Conservation (phyloP, 2,888 invertebrate species). For the Cistogaster globosa region DNA sequence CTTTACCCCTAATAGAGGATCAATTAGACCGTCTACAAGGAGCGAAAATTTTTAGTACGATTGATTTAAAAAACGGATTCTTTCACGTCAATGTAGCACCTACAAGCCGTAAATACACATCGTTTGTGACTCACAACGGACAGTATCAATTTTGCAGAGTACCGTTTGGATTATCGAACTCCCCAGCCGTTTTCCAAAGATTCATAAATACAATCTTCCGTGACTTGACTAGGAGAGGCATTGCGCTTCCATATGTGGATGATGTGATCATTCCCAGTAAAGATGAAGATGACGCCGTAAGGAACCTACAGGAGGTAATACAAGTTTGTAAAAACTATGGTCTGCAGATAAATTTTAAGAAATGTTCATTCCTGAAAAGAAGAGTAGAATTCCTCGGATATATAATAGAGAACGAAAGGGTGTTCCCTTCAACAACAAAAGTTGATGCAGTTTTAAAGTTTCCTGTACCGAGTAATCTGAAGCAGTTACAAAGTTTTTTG, state of each 20-base stretch:
- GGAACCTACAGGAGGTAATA: constrained; percentile 40
- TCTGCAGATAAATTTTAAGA: constrained; percentile 54
- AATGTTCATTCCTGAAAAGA: constrained; percentile 58
- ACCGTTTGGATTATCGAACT: constrained; percentile 47
- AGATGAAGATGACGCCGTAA: constrained; percentile 53
- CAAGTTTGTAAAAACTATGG: constrained; percentile 39
- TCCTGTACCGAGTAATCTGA: constrained; percentile 24
- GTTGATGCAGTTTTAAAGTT: constrained; percentile 45
- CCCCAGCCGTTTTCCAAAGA: constrained; percentile 56
- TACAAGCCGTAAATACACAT: constrained; percentile 39
- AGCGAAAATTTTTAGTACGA: constrained; percentile 74
- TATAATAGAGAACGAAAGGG: constrained; percentile 29
- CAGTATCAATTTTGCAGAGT: constrained; percentile 52
- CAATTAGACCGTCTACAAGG: constrained; percentile 74
- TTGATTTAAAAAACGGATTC: constrained; percentile 77
- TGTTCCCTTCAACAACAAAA: constrained; percentile 47
- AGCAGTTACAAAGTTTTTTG: constrained; percentile 59
- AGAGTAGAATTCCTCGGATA: constrained; percentile 60
- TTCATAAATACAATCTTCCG: constrained; percentile 43
- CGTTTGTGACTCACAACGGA: constrained; percentile 54
- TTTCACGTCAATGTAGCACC: constrained; percentile 71
- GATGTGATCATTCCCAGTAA: constrained; percentile 64
- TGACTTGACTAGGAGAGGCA: constrained; percentile 50
- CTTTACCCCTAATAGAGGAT: constrained; percentile 45
- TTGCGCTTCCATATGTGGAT: constrained; percentile 67